Evolutionary conservation across 2,888 invertebrate species (phyloP), one percentile per base, ranked within the genome.

Genomic region (Corythucha ciliata): DNA sequence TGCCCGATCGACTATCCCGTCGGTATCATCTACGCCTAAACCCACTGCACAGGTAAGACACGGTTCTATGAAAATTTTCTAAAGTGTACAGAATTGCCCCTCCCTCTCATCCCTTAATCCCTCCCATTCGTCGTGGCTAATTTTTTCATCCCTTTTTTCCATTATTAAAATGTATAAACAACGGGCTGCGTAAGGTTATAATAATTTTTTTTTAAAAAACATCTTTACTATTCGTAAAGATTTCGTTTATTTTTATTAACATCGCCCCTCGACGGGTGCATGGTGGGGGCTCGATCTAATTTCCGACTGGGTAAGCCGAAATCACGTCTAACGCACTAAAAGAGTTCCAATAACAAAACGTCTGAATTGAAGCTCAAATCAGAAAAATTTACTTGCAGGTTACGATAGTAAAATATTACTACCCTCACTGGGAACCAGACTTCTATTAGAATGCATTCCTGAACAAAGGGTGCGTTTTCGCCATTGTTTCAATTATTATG

Each of bases 401-500:
- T 37, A 58, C 55, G 48, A 49, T 61, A 36, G 58, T 62, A 34
- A 61, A 60, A 57, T 52, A 52, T 39, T 61, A 62, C 55, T 61
- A 62, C 53, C 58, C 59, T 21, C 57, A 62, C 44, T 63, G 63
- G 63, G 63, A 61, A 49, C 53, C 58, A 41, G 61, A 60, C 57
- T 58, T 55, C 59, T 59, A 58, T 58, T 62, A 51, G 48, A 37
- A 14, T 5, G 18, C 14, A 33, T n/a, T n/a, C 18, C 40, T 36
- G 18, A 8, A 40, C 16, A 34, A 18, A 7, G 24, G 27, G 29
- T n/a, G 29, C 33, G 21, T 6, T 29, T 49, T 29, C 16, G 12
- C 20, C 40, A 22, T n/a, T 22, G 33, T 32, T 41, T 20, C 24
- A 5, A 39, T 20, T 18, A 4, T 10, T 10, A 29, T 29, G n/a